phyloP scores from a whole-genome alignment of 2,113 vertebrate genomes.

The Epinephelus lanceolatus region DNA sequence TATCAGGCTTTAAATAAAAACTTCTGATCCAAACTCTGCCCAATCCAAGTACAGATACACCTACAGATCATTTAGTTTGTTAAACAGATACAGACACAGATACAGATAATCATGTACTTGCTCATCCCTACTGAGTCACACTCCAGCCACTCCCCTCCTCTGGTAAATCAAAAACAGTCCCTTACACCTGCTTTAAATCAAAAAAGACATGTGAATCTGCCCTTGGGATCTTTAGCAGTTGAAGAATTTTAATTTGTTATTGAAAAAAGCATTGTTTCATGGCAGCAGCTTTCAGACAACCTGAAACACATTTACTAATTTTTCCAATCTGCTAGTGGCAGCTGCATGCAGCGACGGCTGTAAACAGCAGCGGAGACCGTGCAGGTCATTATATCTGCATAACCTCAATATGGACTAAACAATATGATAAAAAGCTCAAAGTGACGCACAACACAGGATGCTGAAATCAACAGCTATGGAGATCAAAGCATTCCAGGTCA shows the following conservation, averaged over 20 bases:
- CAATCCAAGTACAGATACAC: too few species aligned
- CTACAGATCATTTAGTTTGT: too few species aligned
- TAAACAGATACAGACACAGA: too few species aligned
- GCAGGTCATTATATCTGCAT: not conserved
- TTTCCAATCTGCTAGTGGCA: conserved; percentile 2
- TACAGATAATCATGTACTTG: too few species aligned
- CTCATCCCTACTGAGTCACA: too few species aligned
- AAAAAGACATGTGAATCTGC: too few species aligned
- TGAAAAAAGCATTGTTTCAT: not conserved
- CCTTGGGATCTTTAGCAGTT: too few species aligned
- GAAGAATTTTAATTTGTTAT: not conserved
- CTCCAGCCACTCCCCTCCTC: too few species aligned
- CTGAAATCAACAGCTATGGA: not conserved
- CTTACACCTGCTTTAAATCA: too few species aligned
- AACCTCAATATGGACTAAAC: not conserved
- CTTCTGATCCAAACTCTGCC: too few species aligned
- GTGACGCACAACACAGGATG: not conserved
- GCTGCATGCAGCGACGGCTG: not conserved
- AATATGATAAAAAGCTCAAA: not conserved
- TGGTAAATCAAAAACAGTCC: too few species aligned
- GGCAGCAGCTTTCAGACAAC: not conserved
- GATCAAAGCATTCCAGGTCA: conserved; percentile 57
- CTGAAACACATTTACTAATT: not conserved
- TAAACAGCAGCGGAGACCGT: conserved; percentile 7
- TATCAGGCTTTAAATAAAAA: too few species aligned